Base-by-base conservation (phyloP, 2,113 vertebrate genomes). In the Cyphomyrus discorhynchus region DNA sequence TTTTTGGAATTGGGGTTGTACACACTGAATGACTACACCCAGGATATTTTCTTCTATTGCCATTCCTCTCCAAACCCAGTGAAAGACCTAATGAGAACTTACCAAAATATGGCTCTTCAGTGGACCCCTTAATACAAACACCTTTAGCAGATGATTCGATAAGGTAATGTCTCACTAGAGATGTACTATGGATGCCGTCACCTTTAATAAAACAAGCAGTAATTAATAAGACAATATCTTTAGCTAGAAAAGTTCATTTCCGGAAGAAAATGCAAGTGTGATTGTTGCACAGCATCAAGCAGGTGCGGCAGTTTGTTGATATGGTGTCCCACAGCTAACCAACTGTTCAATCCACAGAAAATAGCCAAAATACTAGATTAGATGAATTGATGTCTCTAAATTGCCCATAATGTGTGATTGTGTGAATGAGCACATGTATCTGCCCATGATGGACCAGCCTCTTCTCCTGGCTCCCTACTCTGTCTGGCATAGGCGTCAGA, bases 31-130 rank as follows among this genome's bases (percentile, higher is more conserved):
- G n/a, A 70, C 62, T 66, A 13, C n/a, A 70, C 9, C 62, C n/a
- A 13, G 56, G 24, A 62, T n/a, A 62, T 62, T 70, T 70, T 3
- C 62, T 31, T 27, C 62, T 70, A 31, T 31, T 45, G 19, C 7
- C 5, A 45, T 82, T 82, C 19, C 15, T 45, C 19, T 45, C 19
- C 17, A 84, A 45, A 84, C 82, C 24, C 21, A 47, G 39, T 47
- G 8, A 31, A 42, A 84, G 5, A 24, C 17, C 13, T 31, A 42
- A 88, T 27, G 3, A 77, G 88, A 39, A 89, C 96, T 96, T 92
- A 99, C 98, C 98, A 8, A 99, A 99, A 86, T 97, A 97, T 0
- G 97, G 98, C 89, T 98, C 97, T 91, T 98, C 96, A 0, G 96
- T 95, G 0, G 97, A 96, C 0, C 98, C 98, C 91, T 96, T 98